These are phyloP conservation scores for Stegophylla sp. DNA, from an alignment of 2,888 invertebrate species.

Conservation along the genomic window DNA sequence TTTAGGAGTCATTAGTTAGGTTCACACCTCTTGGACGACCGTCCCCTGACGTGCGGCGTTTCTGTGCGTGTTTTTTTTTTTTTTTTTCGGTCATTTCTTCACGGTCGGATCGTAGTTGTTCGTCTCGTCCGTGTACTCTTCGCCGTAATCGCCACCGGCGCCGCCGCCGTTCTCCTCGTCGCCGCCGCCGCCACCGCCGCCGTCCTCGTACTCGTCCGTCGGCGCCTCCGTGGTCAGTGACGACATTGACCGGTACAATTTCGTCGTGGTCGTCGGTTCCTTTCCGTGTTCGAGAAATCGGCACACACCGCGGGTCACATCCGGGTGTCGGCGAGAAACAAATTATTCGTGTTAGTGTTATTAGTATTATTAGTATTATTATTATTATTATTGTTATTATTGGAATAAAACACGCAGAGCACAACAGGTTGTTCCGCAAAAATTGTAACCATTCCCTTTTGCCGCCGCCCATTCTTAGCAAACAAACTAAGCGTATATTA, in stretches of 20 bases:
- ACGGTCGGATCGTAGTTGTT: conserved; percentile 23
- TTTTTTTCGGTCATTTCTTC: conserved; percentile 38
- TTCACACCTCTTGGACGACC: neutral
- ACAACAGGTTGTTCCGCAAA: too few relatives aligned
- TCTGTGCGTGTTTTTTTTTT: too few relatives aligned
- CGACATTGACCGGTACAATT: conserved; percentile 42
- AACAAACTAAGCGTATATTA: too few relatives aligned
- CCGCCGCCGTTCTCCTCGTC: conserved; percentile 17
- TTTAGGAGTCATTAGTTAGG: neutral
- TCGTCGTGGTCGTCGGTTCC: conserved; percentile 52
- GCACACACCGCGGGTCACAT: neutral
- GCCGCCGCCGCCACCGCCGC: neutral
- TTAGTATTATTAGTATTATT: neutral
- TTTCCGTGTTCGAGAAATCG: neutral
- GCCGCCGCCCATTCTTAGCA: too few relatives aligned
- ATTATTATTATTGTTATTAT: neutral
- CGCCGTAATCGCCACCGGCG: conserved; percentile 38
- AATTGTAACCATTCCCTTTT: too few relatives aligned
- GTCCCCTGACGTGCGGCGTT: neutral
- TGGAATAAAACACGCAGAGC: too few relatives aligned
- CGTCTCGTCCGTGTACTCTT: conserved; percentile 52
- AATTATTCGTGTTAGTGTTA: neutral
- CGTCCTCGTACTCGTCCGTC: conserved; percentile 44
- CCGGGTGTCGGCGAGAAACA: neutral
- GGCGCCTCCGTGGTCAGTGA: conserved; percentile 38